phyloP scores from a whole-genome alignment of 2,888 invertebrate species.

The Elmis aenea region DNA sequence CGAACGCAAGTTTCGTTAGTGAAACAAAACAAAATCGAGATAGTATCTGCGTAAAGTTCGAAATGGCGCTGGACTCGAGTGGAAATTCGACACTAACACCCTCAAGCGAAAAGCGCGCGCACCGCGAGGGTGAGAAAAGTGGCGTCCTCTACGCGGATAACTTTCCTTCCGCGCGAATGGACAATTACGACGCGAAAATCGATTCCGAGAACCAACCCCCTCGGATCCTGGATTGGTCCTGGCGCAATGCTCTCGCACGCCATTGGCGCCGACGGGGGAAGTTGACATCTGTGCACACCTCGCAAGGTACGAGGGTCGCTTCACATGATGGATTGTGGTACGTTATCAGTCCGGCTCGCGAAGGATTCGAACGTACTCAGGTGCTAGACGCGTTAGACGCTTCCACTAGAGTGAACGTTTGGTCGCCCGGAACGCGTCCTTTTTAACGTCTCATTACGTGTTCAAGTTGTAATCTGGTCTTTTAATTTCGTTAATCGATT shows the following conservation, averaged over 20 bases:
- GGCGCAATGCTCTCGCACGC: constrained; percentile 14
- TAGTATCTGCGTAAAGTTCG: too few species aligned
- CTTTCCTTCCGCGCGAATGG: constrained; percentile 44
- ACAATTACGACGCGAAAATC: constrained; percentile 37
- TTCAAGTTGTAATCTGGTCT: constrained; percentile 22
- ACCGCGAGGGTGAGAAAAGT: constrained; percentile 29
- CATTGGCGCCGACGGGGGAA: constrained; percentile 16
- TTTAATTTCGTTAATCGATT: constrained; percentile 27
- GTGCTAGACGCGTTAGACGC: constrained; percentile 23
- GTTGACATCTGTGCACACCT: constrained; percentile 43
- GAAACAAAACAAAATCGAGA: too few species aligned
- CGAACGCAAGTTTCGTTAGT: too few species aligned
- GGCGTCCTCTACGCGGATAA: constrained; percentile 45
- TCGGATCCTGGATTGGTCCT: constrained; percentile 25
- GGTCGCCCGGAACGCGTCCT: constrained; percentile 27
- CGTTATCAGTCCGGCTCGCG: constrained; percentile 36
- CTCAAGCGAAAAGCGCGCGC: constrained; percentile 26
- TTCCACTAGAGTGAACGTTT: constrained; percentile 28
- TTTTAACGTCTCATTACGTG: constrained; percentile 27
- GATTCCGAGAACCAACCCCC: constrained; percentile 28
- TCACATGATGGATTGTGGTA: constrained; percentile 36
- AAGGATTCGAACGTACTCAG: constrained; percentile 26
- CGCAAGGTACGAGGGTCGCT: constrained; percentile 37
- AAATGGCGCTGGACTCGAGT: constrained; percentile 22
- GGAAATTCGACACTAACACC: constrained; percentile 25